Base-by-base conservation (phyloP, 2,888 invertebrate species). In the Pterostichus madidus region DNA sequence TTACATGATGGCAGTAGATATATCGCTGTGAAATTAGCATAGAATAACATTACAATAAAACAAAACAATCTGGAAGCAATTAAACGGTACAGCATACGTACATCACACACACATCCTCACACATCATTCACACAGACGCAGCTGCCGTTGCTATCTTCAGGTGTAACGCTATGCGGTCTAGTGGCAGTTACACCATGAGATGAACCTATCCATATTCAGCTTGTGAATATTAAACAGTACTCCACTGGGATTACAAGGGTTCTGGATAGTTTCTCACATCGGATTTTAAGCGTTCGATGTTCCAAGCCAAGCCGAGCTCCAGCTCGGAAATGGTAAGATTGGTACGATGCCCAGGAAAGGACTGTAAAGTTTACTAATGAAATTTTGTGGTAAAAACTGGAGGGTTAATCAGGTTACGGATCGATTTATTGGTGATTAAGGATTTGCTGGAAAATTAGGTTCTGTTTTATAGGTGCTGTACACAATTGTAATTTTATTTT, bases 201-300 rank as follows among this genome's bases (percentile, higher is more conserved):
- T 81, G 81, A 75, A 59, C 73, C 81, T 75, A 81, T 81, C 81
- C 81, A 81, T 81, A 81, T 81, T 81, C 75, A 75, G 75, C 24
- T 59, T 13, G 75, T 80, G 81, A 81, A 81, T 81, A 81, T 75
- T 81, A 81, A 81, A 39, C 81, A 81, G 75, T 61, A 71, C 68
- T 71, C 68, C 68, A 15, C 13, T 44, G 68, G 44, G 68, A 71
- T 71, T 71, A 71, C 68, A 71, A 71, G 68, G 68, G 68, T 44
- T 52, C 68, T 71, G 44, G 64, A 39, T 71, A 71, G 68, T 71
- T 71, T 71, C 68, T 71, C 68, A 71, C 44, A 44, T 35, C 11
- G 68, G 68, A 44, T 71, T 71, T 71, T 71, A 64, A 31, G 11
- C 39, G 52, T 52, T 52, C n/a, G n/a, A n/a, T n/a, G 52, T 52